These are phyloP conservation scores for Chrysotoxum bicinctum DNA, from an alignment of 2,888 invertebrate genomes.

Conservation along the genomic window DNA sequence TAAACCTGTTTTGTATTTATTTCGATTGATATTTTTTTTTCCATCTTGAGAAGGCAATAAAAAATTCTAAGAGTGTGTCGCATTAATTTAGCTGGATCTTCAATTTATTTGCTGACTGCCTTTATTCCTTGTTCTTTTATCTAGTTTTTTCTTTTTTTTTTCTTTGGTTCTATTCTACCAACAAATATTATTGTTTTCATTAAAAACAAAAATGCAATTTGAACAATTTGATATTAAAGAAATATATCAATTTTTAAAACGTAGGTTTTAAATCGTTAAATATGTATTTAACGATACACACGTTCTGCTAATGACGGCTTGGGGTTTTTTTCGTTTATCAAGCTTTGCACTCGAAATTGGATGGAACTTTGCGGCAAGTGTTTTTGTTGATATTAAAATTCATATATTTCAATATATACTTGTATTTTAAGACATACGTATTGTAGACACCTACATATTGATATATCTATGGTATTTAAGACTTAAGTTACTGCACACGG, in stretches of 20 bases:
- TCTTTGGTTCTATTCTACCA: slow-evolving; percentile 4
- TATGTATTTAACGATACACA: not conserved
- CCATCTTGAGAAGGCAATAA: slow-evolving; percentile 51
- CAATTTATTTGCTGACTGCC: slow-evolving; percentile 19
- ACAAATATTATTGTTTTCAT: not conserved
- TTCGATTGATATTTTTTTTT: slow-evolving; percentile 53
- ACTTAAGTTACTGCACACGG: too few species aligned
- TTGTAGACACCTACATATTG: too few species aligned
- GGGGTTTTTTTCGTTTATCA: not conserved
- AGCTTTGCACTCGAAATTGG: too few species aligned
- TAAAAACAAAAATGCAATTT: not conserved
- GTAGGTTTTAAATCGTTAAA: not conserved
- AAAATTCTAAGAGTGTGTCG: slow-evolving; percentile 53
- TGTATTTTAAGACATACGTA: too few species aligned
- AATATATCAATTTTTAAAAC: not conserved
- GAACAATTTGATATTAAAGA: slow-evolving; percentile 5
- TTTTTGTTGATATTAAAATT: too few species aligned
- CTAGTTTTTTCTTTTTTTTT: not conserved
- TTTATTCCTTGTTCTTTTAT: slow-evolving; percentile 12
- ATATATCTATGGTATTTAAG: too few species aligned
- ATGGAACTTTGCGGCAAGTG: too few species aligned
- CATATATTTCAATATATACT: too few species aligned
- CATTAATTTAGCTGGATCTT: slow-evolving; percentile 53
- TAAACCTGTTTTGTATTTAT: slow-evolving; percentile 54
- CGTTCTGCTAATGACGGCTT: not conserved